phyloP scores from a whole-genome alignment of 37 sponge, comb jelly and placozoan genomes.

The Geodia barretti region DNA sequence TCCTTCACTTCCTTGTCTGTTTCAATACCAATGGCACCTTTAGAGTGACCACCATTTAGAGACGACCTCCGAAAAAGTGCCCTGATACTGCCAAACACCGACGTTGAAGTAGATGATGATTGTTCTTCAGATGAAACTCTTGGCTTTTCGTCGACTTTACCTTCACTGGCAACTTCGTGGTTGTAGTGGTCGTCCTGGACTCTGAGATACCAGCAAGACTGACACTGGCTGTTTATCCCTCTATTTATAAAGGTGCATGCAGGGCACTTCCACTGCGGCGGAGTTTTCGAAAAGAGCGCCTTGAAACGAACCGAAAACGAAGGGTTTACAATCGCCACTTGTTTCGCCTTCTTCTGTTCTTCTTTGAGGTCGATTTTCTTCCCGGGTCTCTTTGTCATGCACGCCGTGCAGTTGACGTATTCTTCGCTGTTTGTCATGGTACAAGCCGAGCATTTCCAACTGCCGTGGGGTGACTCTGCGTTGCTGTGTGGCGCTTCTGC shows the following conservation, averaged over 20 bases:
- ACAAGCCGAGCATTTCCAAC: conserved; percentile 43
- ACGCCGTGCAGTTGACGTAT: conserved; percentile 23
- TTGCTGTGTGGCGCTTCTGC: too few relatives aligned
- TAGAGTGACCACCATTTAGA: neutral
- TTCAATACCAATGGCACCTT: neutral
- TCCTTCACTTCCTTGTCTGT: neutral
- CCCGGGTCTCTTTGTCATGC: conserved; percentile 16
- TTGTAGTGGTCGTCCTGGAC: too few relatives aligned
- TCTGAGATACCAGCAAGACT: neutral
- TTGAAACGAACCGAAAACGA: neutral
- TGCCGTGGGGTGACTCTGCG: too few relatives aligned
- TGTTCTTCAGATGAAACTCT: too few relatives aligned
- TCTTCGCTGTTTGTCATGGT: conserved; percentile 32
- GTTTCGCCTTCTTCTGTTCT: neutral
- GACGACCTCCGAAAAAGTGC: neutral
- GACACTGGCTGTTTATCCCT: neutral
- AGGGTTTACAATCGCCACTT: neutral
- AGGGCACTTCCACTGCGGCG: conserved; percentile 20
- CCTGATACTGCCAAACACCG: neutral
- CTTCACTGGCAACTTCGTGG: neutral
- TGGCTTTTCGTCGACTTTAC: neutral
- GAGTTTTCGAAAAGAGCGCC: neutral
- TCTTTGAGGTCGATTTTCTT: neutral
- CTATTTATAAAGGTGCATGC: conserved; percentile 15
- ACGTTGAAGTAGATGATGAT: neutral